Evolutionary conservation across 2,888 invertebrate genomes (phyloP), one percentile per base, ranked within the genome.

Genomic region (Brachyptera putata): DNA sequence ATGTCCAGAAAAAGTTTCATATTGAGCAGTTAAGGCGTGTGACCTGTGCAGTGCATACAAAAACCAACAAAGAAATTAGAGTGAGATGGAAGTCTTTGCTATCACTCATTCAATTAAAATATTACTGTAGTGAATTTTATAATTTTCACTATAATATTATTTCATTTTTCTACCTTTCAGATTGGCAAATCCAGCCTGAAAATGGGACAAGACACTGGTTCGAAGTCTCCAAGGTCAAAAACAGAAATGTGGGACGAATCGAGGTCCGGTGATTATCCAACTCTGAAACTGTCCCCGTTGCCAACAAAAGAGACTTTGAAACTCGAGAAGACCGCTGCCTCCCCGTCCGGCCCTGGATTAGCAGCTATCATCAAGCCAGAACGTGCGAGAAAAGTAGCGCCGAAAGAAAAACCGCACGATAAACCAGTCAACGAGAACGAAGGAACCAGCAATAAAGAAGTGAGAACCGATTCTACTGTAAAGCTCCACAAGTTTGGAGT

Each of bases 391-490:
- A 57, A 34, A 37, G 39, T 58, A 1, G 24, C 57, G 13, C 61
- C 55, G 4, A 55, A 63, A 37, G 24, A 24, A 3, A 18, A n/a
- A 21, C 13, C 36, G 18, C 41, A 49, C 56, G 37, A 63, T 57
- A 22, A 64, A 59, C 41, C 55, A 56, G 30, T 63, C 58, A 25
- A 66, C 60, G 37, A 69, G 60, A 21, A 69, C 66, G 57, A 64
- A 77, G 25, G 80, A 81, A 26, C 70, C 74, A 1, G 80, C 82
- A 72, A 70, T 75, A 1, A 82, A 82, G 76, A 77, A 63, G 82
- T 81, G 65, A 76, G 79, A 43, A 82, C 82, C 61, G 73, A 73
- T 1, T 75, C 77, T 0, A 80, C 79, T 65, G 79, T 80, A 61
- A 83, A 79, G 50, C 80, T 82, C 57, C 75, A 75, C 73, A 86